Percentiles rank a stretch among this genome's conserved stretches.
Conservation (phyloP, 2,113 vertebrate species). For the Xenopus laevis region DNA sequence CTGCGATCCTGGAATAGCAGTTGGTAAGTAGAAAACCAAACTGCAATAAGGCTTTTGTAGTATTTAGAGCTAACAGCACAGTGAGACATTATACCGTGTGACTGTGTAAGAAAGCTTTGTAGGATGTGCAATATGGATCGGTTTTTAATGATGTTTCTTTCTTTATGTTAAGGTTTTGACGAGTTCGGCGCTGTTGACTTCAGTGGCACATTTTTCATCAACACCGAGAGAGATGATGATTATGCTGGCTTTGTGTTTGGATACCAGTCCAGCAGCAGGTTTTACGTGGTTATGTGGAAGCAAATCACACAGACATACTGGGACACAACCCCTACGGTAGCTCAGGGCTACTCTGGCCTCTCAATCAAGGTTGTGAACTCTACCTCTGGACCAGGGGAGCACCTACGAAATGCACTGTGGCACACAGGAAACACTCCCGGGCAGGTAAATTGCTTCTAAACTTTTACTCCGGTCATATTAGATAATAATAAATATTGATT, state of each 20-base stretch:
- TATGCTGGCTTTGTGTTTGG: slow-evolving; percentile 97
- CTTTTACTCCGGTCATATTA: no score
- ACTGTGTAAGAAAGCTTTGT: no score
- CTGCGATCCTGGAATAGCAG: slow-evolving; percentile 95
- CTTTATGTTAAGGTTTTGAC: slow-evolving; percentile 75
- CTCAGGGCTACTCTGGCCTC: slow-evolving; percentile 93
- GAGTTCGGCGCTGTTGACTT: slow-evolving; percentile 97
- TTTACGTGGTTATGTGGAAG: slow-evolving; percentile 99
- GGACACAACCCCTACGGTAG: slow-evolving; percentile 86
- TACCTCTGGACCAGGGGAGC: slow-evolving; percentile 94
- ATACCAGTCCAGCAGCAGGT: slow-evolving; percentile 95
- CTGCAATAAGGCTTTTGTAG: background rate
- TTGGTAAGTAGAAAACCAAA: slow-evolving; percentile 69
- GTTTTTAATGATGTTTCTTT: slow-evolving; percentile 1
- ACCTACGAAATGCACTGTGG: slow-evolving; percentile 95
- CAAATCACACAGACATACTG: slow-evolving; percentile 97
- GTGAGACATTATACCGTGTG: no score
- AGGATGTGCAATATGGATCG: no score
- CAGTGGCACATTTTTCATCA: slow-evolving; percentile 97
- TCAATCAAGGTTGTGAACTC: slow-evolving; percentile 98
- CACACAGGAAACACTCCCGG: slow-evolving; percentile 93
- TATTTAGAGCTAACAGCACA: background rate
- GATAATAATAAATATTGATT: no score
- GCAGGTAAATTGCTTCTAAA: slow-evolving; percentile 69
- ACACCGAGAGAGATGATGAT: slow-evolving; percentile 94